A percentile compares a stretch with the other conserved stretches of the same genome.
Evolutionary conservation across 2,888 invertebrate genomes (phyloP).

Genomic region (Dicyrtoma fusca): DNA sequence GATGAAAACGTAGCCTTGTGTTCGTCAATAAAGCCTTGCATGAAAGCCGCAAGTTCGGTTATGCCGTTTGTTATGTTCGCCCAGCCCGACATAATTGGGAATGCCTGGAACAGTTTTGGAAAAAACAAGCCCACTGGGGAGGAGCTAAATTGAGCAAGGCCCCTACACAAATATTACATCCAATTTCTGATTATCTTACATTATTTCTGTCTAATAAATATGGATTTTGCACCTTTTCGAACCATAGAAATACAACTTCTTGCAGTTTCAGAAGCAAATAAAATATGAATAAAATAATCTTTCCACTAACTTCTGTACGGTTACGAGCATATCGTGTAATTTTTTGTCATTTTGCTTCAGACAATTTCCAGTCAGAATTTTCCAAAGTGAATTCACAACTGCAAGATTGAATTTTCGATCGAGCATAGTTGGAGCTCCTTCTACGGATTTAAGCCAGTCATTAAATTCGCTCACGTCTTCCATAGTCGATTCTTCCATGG

Average conservation of each 20-base stretch:
- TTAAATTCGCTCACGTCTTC: conserved; percentile 28
- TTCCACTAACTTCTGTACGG: background rate
- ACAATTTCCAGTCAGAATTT: conserved; percentile 17
- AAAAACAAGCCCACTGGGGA: conserved; percentile 2
- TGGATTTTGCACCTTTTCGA: too few relatives aligned
- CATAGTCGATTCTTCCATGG: conserved; percentile 9
- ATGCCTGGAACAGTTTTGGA: background rate
- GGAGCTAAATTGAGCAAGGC: background rate
- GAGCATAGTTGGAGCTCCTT: conserved; percentile 7
- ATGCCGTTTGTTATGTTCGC: background rate
- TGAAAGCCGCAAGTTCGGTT: background rate
- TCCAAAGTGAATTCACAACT: conserved; percentile 23
- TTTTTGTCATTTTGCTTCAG: conserved; percentile 6
- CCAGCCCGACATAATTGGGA: conserved; percentile 19
- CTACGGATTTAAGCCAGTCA: conserved; percentile 12
- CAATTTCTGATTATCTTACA: conserved; percentile 8
- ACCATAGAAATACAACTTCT: background rate
- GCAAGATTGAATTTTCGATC: conserved; percentile 27
- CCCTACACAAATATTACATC: conserved; percentile 1
- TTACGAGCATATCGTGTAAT: background rate
- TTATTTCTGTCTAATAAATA: too few relatives aligned
- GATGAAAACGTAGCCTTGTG: background rate
- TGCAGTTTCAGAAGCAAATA: too few relatives aligned
- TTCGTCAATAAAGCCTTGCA: background rate
- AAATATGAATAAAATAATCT: background rate